A percentile compares a stretch with the other conserved stretches of the same genome.
These are phyloP conservation scores for Solea solea DNA, from an alignment of 2,113 vertebrate species.

Conservation along the genomic window DNA sequence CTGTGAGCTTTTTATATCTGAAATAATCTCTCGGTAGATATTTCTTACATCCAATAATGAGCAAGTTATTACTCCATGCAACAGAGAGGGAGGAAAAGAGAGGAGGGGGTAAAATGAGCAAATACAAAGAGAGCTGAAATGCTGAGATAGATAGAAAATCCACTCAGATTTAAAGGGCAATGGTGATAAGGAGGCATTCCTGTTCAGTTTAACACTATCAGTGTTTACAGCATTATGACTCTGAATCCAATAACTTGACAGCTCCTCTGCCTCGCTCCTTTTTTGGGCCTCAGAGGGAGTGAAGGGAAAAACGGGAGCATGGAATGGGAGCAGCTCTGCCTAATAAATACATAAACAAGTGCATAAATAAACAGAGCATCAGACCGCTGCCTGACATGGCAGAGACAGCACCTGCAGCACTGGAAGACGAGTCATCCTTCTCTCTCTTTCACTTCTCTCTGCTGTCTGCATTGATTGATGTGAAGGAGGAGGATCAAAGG, in stretches of 20 bases:
- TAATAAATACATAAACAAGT: constrained; percentile 80
- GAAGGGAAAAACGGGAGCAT: constrained; percentile 16
- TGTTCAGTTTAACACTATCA: constrained; percentile 55
- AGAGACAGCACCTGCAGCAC: constrained; percentile 74
- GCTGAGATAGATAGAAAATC: constrained; percentile 27
- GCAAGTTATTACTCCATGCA: constrained; percentile 78
- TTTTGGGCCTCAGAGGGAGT: constrained; percentile 31
- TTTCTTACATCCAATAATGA: constrained; percentile 81
- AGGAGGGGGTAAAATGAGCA: constrained; percentile 3
- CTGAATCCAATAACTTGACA: constrained; percentile 70
- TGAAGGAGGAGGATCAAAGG: constrained; percentile 74
- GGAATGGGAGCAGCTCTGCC: constrained; percentile 30
- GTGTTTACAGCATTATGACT: constrained; percentile 56
- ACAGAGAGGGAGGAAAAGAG: constrained; percentile 53
- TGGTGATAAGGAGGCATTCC: constrained; percentile 32
- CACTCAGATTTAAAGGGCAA: constrained; percentile 32
- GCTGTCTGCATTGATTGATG: constrained; percentile 78
- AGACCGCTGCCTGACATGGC: constrained; percentile 65
- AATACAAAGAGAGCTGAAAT: constrained; percentile 35
- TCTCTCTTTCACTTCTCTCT: constrained; percentile 51
- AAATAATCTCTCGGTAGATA: constrained; percentile 81
- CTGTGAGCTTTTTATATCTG: constrained; percentile 79
- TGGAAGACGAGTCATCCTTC: constrained; percentile 57
- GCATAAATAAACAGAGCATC: constrained; percentile 75
- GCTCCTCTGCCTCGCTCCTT: constrained; percentile 37